phyloP scores from a whole-genome alignment of 2,888 invertebrate genomes.

The Tholera decimalis region DNA sequence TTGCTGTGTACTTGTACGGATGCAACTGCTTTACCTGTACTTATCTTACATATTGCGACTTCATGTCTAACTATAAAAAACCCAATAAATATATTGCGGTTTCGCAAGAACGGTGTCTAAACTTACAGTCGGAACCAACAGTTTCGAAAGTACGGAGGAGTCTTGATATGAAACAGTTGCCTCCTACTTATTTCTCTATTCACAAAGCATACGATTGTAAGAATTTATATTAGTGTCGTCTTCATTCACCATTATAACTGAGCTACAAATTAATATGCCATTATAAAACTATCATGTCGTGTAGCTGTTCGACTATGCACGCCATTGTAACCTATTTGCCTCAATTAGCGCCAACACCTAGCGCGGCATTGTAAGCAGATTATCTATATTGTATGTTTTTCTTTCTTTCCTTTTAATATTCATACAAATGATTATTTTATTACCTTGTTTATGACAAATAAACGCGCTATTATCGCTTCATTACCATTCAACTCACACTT shows the following conservation, averaged over 20 bases:
- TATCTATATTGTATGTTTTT: slow-evolving; percentile 30
- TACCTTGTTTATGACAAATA: too few relatives aligned
- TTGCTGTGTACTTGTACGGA: too few relatives aligned
- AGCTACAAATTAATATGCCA: slow-evolving; percentile 12
- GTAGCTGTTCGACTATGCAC: slow-evolving; percentile 35
- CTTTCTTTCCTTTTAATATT: slow-evolving; percentile 17
- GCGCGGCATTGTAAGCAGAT: slow-evolving; percentile 55
- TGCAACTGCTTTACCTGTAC: too few relatives aligned
- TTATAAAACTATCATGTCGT: slow-evolving; percentile 32
- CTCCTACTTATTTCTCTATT: background rate
- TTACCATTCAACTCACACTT: slow-evolving; percentile 45
- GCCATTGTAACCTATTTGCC: slow-evolving; percentile 54
- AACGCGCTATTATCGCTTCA: too few relatives aligned
- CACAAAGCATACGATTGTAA: background rate
- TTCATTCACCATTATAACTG: slow-evolving; percentile 9
- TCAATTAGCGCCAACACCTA: slow-evolving; percentile 57
- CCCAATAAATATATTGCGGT: too few relatives aligned
- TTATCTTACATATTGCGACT: too few relatives aligned
- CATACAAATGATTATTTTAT: slow-evolving; percentile 10
- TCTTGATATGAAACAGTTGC: too few relatives aligned
- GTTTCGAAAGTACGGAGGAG: too few relatives aligned
- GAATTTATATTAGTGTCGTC: background rate
- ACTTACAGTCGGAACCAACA: background rate
- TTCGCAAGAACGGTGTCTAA: background rate
- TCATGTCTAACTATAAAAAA: too few relatives aligned